These are phyloP conservation scores for Chelon labrosus DNA, from an alignment of 2,797 vertebrate genomes.

Conservation along the genomic window DNA sequence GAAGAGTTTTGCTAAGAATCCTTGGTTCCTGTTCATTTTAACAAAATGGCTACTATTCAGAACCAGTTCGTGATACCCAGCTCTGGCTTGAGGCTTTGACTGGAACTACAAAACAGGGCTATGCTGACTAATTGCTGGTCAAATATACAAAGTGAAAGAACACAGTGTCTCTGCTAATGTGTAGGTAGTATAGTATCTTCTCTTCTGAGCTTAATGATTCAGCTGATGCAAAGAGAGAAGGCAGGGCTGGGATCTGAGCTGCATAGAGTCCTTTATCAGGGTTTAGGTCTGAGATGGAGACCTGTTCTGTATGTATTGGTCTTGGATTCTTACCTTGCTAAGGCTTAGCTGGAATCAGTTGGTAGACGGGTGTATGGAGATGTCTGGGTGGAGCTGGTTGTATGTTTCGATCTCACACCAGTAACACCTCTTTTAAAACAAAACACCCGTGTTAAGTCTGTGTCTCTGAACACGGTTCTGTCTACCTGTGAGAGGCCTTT, in stretches of 20 bases:
- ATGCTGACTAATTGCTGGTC: slow-evolving; percentile 28
- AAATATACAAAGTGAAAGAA: slow-evolving; percentile 22
- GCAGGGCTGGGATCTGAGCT: slow-evolving; percentile 6
- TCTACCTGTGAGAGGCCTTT: not conserved
- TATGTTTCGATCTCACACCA: slow-evolving; percentile 24
- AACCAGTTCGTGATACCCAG: slow-evolving; percentile 25
- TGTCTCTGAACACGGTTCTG: not conserved
- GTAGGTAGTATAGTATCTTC: slow-evolving; percentile 41
- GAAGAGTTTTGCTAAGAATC: slow-evolving; percentile 6
- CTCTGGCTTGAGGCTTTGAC: slow-evolving; percentile 10
- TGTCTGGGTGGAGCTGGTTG: slow-evolving; percentile 14
- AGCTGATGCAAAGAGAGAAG: not conserved
- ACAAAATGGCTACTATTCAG: not conserved
- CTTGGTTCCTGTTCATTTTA: not conserved
- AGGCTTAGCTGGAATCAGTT: slow-evolving; percentile 8
- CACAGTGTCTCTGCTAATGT: slow-evolving; percentile 42
- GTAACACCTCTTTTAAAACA: slow-evolving; percentile 21
- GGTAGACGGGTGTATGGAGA: not conserved
- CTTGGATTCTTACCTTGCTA: not conserved
- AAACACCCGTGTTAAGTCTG: not conserved
- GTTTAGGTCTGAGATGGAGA: too few relatives aligned
- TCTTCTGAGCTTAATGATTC: slow-evolving; percentile 24
- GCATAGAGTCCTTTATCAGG: slow-evolving; percentile 25
- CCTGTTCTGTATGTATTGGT: too few relatives aligned
- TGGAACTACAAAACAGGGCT: not conserved